Conservation (phyloP, 2,797 vertebrate genomes). For the Garrulus glandarius region DNA sequence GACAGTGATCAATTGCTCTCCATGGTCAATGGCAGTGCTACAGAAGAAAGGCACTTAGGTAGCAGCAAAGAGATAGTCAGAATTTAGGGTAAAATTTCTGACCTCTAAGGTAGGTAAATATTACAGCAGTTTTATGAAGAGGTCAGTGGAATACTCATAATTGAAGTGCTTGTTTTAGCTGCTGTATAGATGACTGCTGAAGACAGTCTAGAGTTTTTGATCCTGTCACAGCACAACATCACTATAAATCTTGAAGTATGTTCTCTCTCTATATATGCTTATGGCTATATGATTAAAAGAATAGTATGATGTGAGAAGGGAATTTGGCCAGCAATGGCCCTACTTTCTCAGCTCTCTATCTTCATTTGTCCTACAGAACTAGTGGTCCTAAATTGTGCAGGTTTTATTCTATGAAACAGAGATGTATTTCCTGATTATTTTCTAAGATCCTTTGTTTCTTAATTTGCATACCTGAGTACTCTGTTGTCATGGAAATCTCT, state of each 20-base stretch:
- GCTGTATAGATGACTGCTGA: not conserved
- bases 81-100: not conserved
- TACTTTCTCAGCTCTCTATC: not conserved
- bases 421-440: conserved; percentile 66
- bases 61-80: not conserved
- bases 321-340: not conserved
- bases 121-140: not conserved
- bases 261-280: not conserved
- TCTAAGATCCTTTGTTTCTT: conserved; percentile 63
- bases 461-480: conserved; percentile 76
- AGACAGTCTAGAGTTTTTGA: not conserved
- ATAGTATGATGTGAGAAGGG: not conserved
- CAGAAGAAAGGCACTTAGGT: not conserved
- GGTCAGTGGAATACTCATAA: not conserved
- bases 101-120: not conserved
- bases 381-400: not conserved
- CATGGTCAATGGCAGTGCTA: not conserved
- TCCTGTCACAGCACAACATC: not conserved
- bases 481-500: conserved; percentile 78
- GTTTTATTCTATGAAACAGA: conserved; percentile 51
- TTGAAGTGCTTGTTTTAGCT: not conserved
- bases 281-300: not conserved
- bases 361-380: not conserved
- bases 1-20: not conserved
- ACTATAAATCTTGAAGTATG: not conserved